Conservation (phyloP, 2,888 invertebrate species). For the Watsonalla cultraria region DNA sequence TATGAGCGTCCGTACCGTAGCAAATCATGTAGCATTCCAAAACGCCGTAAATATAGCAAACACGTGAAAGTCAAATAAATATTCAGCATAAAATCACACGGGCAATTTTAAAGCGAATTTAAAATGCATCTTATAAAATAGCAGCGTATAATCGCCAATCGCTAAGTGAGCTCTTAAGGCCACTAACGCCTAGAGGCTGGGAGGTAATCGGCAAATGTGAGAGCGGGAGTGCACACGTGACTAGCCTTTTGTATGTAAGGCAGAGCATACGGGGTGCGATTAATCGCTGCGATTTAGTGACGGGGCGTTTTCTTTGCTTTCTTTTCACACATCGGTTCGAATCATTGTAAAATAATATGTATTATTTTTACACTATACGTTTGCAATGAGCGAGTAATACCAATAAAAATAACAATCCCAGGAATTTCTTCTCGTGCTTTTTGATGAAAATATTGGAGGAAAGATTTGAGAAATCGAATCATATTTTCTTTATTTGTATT, state of each 20-base stretch:
- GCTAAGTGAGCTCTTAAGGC: conserved; percentile 38
- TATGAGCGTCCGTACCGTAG: too few species aligned
- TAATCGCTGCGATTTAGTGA: conserved; percentile 16
- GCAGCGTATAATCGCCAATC: conserved; percentile 26
- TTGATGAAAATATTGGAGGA: too few species aligned
- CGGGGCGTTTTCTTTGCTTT: background rate
- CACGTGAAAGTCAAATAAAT: too few species aligned
- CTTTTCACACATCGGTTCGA: background rate
- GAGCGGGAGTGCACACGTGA: conserved; percentile 33
- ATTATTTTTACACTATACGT: too few species aligned
- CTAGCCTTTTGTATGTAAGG: conserved; percentile 21
- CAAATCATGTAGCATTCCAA: conserved; percentile 1
- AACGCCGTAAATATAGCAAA: too few species aligned
- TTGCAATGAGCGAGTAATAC: too few species aligned
- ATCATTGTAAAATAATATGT: background rate
- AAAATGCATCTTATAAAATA: conserved; percentile 23
- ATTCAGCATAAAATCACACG: background rate
- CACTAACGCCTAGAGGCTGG: conserved; percentile 32
- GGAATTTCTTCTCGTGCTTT: too few species aligned
- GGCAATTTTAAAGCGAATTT: conserved; percentile 10
- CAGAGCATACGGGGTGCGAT: conserved; percentile 20
- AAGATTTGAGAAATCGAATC: too few species aligned
- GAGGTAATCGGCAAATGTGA: conserved; percentile 43
- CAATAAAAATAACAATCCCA: too few species aligned
- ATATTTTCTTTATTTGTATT: too few species aligned